Evolutionary conservation across 2,797 vertebrate genomes (phyloP).

Genomic region (Fistularia tabacaria): DNA sequence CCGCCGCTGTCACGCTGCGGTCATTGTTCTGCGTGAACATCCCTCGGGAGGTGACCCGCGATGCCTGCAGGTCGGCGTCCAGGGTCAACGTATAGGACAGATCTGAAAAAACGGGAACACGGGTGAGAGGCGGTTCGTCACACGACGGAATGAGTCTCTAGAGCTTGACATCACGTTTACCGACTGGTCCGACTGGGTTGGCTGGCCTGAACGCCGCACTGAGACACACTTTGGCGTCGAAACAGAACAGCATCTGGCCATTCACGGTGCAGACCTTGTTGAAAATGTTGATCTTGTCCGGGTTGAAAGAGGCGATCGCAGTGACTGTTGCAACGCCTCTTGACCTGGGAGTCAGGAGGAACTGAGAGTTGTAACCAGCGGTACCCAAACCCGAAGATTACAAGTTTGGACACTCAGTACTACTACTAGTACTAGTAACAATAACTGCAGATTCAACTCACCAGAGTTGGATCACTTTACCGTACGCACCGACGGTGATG

Average conservation of each 20-base stretch:
- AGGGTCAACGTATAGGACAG: constrained; percentile 82
- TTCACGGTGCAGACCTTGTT: constrained; percentile 78
- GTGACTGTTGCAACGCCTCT: constrained; percentile 80
- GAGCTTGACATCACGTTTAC: constrained; percentile 56
- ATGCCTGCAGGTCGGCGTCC: constrained; percentile 82
- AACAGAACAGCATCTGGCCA: constrained; percentile 64
- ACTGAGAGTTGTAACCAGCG: neutral
- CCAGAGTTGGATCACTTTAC: constrained; percentile 88
- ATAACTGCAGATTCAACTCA: constrained; percentile 69
- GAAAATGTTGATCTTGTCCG: constrained; percentile 84
- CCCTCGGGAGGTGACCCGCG: constrained; percentile 82
- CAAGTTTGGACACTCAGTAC: neutral
- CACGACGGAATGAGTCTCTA: neutral
- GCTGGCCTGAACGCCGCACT: constrained; percentile 79
- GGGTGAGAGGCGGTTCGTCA: neutral
- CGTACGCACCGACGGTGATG: constrained; percentile 83
- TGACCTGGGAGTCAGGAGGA: constrained; percentile 77
- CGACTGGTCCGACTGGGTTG: constrained; percentile 72
- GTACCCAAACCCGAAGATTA: neutral
- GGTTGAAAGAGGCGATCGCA: constrained; percentile 75
- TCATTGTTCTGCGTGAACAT: constrained; percentile 83
- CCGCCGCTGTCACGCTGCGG: constrained; percentile 70
- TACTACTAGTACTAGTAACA: no score
- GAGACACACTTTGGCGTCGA: constrained; percentile 78
- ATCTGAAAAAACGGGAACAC: constrained; percentile 50